Evolutionary conservation across 1,140 invertebrate species (phyloP).

Genomic region (Tetramorium parvispinum): DNA sequence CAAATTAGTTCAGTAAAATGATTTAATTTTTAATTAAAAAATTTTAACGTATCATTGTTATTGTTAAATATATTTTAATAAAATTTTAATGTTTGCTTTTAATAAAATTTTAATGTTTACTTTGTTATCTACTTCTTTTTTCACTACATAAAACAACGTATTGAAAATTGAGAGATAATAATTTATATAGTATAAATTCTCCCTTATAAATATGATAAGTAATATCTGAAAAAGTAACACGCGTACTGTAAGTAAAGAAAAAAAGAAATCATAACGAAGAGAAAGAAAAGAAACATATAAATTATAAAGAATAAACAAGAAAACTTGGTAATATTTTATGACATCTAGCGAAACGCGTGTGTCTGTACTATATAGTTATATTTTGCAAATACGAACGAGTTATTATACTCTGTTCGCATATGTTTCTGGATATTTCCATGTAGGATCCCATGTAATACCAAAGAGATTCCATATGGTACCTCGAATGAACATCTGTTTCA

Average conservation of each 20-base stretch:
- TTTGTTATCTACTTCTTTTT: background rate
- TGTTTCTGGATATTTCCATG: background rate
- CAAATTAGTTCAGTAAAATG: background rate
- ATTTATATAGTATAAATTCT: background rate
- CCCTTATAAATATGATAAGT: background rate
- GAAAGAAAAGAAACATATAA: background rate
- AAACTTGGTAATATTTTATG: slow-evolving; percentile 12
- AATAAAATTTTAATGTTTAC: background rate
- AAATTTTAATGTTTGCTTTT: background rate
- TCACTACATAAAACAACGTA: background rate
- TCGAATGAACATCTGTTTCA: slow-evolving; percentile 10
- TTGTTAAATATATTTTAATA: background rate
- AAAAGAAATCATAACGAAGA: background rate
- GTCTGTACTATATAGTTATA: background rate
- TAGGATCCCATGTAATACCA: background rate
- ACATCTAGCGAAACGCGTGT: background rate
- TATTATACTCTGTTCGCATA: slow-evolving; percentile 25
- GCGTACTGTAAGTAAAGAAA: background rate
- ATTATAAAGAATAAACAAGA: background rate
- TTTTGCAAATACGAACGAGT: background rate
- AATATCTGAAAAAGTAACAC: background rate
- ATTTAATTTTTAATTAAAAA: background rate
- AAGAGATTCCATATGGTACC: background rate
- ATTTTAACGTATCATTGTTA: background rate
- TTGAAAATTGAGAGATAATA: background rate